Evolutionary conservation across 1,140 invertebrate species (phyloP).

Genomic region (Drosophila bifasciata): DNA sequence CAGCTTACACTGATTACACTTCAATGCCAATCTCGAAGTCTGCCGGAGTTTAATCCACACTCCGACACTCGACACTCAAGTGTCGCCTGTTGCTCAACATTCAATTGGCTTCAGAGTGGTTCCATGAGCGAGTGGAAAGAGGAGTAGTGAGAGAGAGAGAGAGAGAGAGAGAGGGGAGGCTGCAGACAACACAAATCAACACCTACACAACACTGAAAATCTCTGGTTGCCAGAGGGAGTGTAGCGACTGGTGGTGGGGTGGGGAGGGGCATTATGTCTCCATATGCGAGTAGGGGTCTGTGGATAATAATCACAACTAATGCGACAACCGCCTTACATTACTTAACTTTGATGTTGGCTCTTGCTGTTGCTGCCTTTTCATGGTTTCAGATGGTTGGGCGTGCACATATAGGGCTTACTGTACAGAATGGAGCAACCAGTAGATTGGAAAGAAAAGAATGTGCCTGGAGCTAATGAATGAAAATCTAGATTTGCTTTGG

Average conservation of each 20-base stretch:
- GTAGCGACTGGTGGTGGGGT: neutral
- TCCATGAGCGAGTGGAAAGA: neutral
- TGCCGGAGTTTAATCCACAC: constrained; percentile 55
- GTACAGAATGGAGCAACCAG: neutral
- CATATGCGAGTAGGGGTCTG: constrained; percentile 39
- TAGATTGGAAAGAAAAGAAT: constrained; percentile 11
- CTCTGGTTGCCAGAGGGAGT: neutral
- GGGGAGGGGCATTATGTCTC: constrained; percentile 31
- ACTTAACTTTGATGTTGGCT: constrained; percentile 45
- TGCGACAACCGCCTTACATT: constrained; percentile 67
- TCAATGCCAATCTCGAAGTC: constrained; percentile 38
- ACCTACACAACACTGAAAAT: constrained; percentile 57
- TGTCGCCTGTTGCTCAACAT: constrained; percentile 67
- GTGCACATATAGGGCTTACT: neutral
- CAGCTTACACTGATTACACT: constrained; percentile 71
- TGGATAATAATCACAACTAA: constrained; percentile 76
- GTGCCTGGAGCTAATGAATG: constrained; percentile 26
- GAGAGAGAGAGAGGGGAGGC: constrained; percentile 27
- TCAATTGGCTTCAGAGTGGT: constrained; percentile 64
- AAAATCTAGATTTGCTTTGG: neutral
- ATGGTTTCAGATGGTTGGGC: constrained; percentile 12
- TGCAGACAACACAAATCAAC: constrained; percentile 76
- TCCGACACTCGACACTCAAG: constrained; percentile 48
- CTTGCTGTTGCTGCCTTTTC: constrained; percentile 28
- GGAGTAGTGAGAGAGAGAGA: constrained; percentile 33